These are phyloP conservation scores for Corythornis vintsioides DNA, from an alignment of 2,113 vertebrate species.

Conservation along the genomic window DNA sequence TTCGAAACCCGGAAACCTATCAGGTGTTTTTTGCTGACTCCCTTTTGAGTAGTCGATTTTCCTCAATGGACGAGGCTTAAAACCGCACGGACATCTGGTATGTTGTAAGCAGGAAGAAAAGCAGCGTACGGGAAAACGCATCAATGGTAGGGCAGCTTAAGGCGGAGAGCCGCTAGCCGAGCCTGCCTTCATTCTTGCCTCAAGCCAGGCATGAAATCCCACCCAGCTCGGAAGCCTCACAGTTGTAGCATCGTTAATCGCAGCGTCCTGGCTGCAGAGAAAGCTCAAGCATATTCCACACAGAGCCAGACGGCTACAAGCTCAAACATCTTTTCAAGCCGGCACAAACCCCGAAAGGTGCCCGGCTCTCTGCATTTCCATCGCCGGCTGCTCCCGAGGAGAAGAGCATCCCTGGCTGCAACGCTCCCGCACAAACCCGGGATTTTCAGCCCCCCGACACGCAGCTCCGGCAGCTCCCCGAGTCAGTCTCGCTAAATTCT, in stretches of 20 bases:
- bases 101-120: background rate
- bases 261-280: background rate
- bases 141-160: background rate
- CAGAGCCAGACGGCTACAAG: background rate
- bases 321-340: background rate
- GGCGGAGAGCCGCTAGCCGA: background rate
- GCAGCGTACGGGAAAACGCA: background rate
- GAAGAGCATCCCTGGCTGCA: background rate
- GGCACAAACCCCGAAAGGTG: background rate
- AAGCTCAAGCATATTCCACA: background rate
- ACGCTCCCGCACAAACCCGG: background rate
- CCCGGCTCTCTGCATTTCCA: background rate
- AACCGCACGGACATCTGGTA: background rate
- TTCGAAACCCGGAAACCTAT: background rate
- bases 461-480: background rate
- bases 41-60: constrained; percentile 1
- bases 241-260: background rate
- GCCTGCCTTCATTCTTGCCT: background rate
- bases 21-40: background rate
- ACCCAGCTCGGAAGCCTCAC: constrained; percentile 1
- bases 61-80: constrained; percentile 2
- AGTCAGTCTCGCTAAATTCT: background rate
- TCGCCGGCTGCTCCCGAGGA: background rate
- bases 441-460: background rate
- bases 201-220: background rate